Evolutionary conservation across 2,888 invertebrate species (phyloP).

Genomic region (Chymomyza fuscimana): DNA sequence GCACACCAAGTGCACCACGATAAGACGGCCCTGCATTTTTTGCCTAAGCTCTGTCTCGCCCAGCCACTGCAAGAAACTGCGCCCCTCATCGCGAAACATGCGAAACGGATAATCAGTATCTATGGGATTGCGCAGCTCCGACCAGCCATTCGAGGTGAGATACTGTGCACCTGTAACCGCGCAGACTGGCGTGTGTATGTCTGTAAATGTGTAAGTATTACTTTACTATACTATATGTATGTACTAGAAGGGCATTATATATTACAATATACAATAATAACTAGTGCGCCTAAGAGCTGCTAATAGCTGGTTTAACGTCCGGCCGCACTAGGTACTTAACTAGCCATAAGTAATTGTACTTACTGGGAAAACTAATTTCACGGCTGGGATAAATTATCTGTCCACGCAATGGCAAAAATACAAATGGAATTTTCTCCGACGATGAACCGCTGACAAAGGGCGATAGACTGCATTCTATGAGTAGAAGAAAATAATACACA

Average conservation of each 20-base stretch:
- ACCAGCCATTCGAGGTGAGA: conserved; percentile 88
- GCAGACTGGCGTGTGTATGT: conserved; percentile 89
- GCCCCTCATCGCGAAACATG: conserved; percentile 89
- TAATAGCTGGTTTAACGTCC: neutral
- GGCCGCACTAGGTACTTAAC: conserved; percentile 6
- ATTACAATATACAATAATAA: neutral
- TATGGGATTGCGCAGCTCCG: conserved; percentile 88
- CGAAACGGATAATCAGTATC: conserved; percentile 90
- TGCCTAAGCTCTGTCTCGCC: conserved; percentile 88
- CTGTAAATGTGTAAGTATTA: conserved; percentile 79
- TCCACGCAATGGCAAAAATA: conserved; percentile 90
- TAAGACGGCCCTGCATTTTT: conserved; percentile 89
- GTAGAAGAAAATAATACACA: conserved; percentile 45
- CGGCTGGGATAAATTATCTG: conserved; percentile 93
- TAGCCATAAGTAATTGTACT: conserved; percentile 43
- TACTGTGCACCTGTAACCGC: conserved; percentile 92
- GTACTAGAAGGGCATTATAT: neutral
- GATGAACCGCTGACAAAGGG: conserved; percentile 88
- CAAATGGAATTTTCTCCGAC: conserved; percentile 90
- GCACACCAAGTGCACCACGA: conserved; percentile 89
- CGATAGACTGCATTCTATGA: conserved; percentile 88
- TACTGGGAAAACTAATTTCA: conserved; percentile 89
- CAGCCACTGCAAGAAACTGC: conserved; percentile 91
- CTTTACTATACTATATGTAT: neutral
- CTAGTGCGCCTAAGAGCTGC: neutral